Percentiles rank a stretch among this genome's conserved stretches.
Conservation (phyloP, 2,797 vertebrate species). For the Darevskia mixta region DNA sequence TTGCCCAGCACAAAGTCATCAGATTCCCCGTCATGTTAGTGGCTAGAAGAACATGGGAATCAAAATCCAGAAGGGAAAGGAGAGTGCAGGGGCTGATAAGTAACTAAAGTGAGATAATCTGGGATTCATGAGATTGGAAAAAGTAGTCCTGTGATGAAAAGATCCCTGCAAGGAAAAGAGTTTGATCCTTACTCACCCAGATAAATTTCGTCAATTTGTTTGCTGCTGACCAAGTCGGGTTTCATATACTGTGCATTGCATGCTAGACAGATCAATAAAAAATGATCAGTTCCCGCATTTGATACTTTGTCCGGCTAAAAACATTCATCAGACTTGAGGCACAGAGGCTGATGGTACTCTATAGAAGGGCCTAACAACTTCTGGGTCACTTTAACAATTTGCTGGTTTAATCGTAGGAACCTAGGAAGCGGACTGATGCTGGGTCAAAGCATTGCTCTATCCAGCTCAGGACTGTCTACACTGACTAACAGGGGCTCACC, state of each 20-base stretch:
- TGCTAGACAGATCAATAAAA: not conserved
- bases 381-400: not conserved
- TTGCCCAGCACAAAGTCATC: not conserved
- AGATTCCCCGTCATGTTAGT: not conserved
- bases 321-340: not conserved
- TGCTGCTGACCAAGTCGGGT: not conserved
- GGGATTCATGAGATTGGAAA: not conserved
- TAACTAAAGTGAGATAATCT: not conserved
- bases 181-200: not conserved
- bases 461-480: too few species aligned
- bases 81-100: not conserved
- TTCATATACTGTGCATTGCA: not conserved
- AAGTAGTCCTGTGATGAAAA: too few species aligned
- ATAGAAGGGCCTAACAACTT: not conserved
- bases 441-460: too few species aligned
- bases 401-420: not conserved
- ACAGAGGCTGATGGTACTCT: not conserved
- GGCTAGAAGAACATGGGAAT: not conserved
- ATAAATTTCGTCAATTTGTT: not conserved
- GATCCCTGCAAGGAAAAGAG: not conserved
- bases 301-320: not conserved
- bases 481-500: too few species aligned
- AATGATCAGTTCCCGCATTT: not conserved
- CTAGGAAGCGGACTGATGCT: too few species aligned
- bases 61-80: not conserved